Base-by-base conservation (phyloP, 2,113 vertebrate genomes). In the Halichoeres trimaculatus region DNA sequence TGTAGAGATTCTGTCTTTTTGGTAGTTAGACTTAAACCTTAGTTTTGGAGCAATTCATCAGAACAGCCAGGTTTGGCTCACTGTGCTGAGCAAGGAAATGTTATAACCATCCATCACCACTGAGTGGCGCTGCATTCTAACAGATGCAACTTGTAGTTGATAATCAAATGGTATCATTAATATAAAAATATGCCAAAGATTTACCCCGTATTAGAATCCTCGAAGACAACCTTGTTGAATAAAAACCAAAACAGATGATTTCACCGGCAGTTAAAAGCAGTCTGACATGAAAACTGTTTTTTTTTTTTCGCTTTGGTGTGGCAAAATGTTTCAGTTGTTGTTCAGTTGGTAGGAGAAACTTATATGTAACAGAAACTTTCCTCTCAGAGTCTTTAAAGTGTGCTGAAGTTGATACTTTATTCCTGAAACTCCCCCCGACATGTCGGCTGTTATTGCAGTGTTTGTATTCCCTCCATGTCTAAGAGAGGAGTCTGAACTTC, bases 391-490 rank as follows among this genome's bases (percentile, higher is more conserved):
- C 10, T 38, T 62, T 20, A 45, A 45, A 11, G 17, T 45, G 17
- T 16, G 3, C 7, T 16, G 17, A 45, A 45, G 30, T 30, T 30
- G 6, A 30, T 30, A 6, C 6, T 30, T 3, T 30, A 6, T 30
- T 30, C 30, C 30, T 30, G 30, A 6, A 58, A 40, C 3, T 54
- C 20, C 67, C 23, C 43, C 7, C 35, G 2, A 72, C 13, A 30
- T 3, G 5, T 30, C 67, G 6, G 10, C 52, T 24, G 54, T 85
- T 56, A 80, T 30, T 54, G 11, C 19, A 24, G 23, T 17, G 19
- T 45, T 52, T 79, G 65, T 0, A 56, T 74, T 70, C 76, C 76
- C 38, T 87, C 77, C 47, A 83, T 53, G 35, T 84, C 74, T 61
- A 78, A 80, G 14, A 83, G 80, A 35, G 34, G 43, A 11, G 74